Base-by-base conservation (phyloP, 2,113 vertebrate genomes). In the Proteles cristata region DNA sequence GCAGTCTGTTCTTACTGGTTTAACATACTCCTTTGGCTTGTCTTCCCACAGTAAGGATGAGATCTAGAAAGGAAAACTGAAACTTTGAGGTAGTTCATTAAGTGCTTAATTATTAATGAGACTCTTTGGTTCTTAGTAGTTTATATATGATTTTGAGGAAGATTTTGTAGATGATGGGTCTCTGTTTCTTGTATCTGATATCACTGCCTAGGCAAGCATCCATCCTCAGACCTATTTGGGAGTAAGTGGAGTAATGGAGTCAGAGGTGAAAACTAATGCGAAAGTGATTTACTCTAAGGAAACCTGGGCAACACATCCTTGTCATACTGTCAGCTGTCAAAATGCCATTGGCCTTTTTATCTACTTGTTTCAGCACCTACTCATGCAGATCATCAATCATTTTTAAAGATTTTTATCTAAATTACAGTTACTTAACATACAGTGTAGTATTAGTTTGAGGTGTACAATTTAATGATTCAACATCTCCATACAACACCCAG, bases 321-420 rank as follows among this genome's bases (percentile, higher is more conserved):
- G 94, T 97, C 98, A 98, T 33, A 76, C 69, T 93, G 92, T 97
- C 80, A 98, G 96, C 97, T 98, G 97, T 98, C 98, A 98, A 98
- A 98, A 82, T 95, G 95, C 97, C 98, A 90, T 50, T 8, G 15
- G 91, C 84, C 96, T 98, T 98, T 98, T 96, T 86, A 97, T 98
- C 98, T 98, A 98, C 97, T 98, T 96, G 96, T 98, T 98, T 98
- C 76, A 73, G 93, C 94, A 90, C 77, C 69, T 97, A 63, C 73
- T 98, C 94, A 88, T 97, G 76, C 93, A 95, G 98, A 96, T 95
- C 97, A 98, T 98, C 96, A 97, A 83, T 98, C 98, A 98, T 97
- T 95, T 26, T 26, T 4, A 74, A 26, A 74, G 43, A 1, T 45
- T 74, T 74, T 74, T 28, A 28, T 74, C 14, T 43, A 26, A 74